Percentiles rank a stretch among this genome's conserved stretches.
These are phyloP conservation scores for Brachionus paranguensis DNA, from an alignment of 1,140 invertebrate species.

Conservation along the genomic window DNA sequence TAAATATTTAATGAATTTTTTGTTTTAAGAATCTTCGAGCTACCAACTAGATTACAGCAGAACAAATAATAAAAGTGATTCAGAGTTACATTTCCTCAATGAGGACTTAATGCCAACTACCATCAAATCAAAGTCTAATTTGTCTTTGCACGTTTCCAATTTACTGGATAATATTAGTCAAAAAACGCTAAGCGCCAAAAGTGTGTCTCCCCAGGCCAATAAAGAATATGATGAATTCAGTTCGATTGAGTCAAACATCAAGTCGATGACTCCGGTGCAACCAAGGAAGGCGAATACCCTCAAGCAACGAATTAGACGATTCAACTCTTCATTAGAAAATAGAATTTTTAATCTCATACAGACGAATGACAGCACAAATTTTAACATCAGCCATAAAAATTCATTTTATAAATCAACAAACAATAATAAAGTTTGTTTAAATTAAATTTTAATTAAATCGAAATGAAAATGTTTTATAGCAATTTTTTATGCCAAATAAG, in stretches of 20 bases:
- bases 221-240: neutral
- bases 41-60: neutral
- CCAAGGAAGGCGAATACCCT: neutral
- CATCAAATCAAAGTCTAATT: neutral
- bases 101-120: neutral
- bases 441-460: constrained; percentile 4
- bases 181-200: neutral
- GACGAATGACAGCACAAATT: neutral
- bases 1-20: neutral
- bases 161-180: neutral
- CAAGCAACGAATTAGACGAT: constrained; percentile 4
- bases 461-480: neutral
- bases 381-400: constrained; percentile 5
- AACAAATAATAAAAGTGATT: neutral
- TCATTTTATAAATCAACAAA: neutral
- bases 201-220: neutral
- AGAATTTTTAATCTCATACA: constrained; percentile 3
- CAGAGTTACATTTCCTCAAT: neutral
- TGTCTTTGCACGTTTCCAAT: neutral
- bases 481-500: neutral
- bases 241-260: neutral
- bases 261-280: neutral
- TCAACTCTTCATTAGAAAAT: constrained; percentile 19
- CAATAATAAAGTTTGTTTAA: constrained; percentile 36
- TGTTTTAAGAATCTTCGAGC: neutral